Evolutionary conservation across 2,888 invertebrate genomes (phyloP).

Genomic region (Horisme vitalbata): DNA sequence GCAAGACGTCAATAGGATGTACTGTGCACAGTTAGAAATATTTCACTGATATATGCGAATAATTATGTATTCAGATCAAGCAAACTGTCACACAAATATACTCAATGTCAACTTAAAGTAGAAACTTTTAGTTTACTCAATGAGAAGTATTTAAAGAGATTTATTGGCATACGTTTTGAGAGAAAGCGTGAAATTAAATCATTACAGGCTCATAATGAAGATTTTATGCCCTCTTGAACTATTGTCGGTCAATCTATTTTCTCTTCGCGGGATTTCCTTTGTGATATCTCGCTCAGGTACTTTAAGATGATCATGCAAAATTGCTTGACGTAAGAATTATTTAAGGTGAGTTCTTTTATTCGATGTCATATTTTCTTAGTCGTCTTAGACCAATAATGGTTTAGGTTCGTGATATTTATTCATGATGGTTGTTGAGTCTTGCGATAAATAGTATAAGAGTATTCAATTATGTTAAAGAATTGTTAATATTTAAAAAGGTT

Average conservation of each 20-base stretch:
- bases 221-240: slow-evolving; percentile 60
- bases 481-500: too few species aligned
- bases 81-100: slow-evolving; percentile 45
- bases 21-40: slow-evolving; percentile 16
- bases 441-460: too few species aligned
- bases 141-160: slow-evolving; percentile 22
- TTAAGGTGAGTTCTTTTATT: too few species aligned
- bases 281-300: slow-evolving; percentile 6
- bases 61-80: slow-evolving; percentile 63
- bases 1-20: slow-evolving; percentile 14
- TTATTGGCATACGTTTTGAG: slow-evolving; percentile 40
- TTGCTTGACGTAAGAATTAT: neutral
- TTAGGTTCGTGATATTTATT: too few species aligned
- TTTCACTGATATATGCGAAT: slow-evolving; percentile 45
- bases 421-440: too few species aligned
- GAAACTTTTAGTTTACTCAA: slow-evolving; percentile 25
- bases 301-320: slow-evolving; percentile 2
- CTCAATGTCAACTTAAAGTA: slow-evolving; percentile 41
- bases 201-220: slow-evolving; percentile 52
- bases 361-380: too few species aligned
- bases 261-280: slow-evolving; percentile 49
- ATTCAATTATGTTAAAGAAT: too few species aligned
- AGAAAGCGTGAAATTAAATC: slow-evolving; percentile 58
- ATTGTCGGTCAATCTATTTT: slow-evolving; percentile 58
- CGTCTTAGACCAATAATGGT: too few species aligned